Conservation (phyloP, 2,113 vertebrate species). For the Rhagologus leucostigma region DNA sequence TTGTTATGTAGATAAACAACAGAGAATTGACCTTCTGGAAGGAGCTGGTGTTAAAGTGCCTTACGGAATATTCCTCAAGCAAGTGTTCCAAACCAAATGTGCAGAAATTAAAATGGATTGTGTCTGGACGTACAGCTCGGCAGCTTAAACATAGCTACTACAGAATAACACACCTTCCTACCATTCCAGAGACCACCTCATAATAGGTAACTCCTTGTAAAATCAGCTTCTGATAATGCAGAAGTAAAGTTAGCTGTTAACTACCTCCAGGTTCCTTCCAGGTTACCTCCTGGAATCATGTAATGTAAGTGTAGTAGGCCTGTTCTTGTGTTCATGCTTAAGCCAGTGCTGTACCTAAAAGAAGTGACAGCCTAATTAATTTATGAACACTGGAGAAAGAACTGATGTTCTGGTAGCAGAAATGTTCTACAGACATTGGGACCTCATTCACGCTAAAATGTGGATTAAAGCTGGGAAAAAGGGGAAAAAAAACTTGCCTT, state of each 20-base stretch:
- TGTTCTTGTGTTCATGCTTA: neutral
- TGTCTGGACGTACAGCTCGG: conserved; percentile 90
- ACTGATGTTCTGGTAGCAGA: neutral
- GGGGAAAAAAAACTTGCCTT: neutral
- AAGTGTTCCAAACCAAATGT: conserved; percentile 87
- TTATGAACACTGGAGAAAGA: neutral
- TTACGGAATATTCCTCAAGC: conserved; percentile 87
- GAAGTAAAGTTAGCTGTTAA: neutral
- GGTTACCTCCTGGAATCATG: neutral
- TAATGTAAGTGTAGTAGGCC: neutral
- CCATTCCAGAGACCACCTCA: conserved; percentile 86
- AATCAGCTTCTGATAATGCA: neutral
- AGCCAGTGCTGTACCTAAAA: neutral
- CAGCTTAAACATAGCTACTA: conserved; percentile 94
- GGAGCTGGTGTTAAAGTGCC: conserved; percentile 89
- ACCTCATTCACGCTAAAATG: neutral
- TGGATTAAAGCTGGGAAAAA: neutral
- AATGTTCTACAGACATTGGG: neutral
- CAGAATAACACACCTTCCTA: conserved; percentile 91
- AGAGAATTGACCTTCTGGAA: conserved; percentile 86
- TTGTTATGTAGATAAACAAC: conserved; percentile 76
- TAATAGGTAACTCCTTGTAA: conserved; percentile 56
- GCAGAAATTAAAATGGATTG: conserved; percentile 93
- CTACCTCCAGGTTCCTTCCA: neutral
- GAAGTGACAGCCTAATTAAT: neutral